These are phyloP conservation scores for Macropus fuliginosus DNA, from an alignment of 2,797 vertebrate species.

Conservation along the genomic window DNA sequence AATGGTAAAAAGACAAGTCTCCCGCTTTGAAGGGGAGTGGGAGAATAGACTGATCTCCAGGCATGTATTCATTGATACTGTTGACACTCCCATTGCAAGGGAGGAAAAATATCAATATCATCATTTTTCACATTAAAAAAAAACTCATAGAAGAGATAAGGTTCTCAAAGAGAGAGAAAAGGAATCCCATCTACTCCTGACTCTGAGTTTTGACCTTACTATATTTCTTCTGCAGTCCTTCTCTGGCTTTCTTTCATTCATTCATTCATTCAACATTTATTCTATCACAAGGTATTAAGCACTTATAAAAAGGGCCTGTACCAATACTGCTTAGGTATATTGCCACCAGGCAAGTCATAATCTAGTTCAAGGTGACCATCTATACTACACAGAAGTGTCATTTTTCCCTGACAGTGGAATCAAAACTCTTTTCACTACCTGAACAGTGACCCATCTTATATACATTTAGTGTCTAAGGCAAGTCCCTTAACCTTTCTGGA, in stretches of 20 bases:
- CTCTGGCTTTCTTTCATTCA: neutral
- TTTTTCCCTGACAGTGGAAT: neutral
- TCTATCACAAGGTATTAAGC: neutral
- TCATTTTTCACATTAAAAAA: constrained; percentile 7
- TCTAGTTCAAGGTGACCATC: neutral
- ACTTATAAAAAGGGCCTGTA: neutral
- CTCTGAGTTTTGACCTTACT: neutral
- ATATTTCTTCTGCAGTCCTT: neutral
- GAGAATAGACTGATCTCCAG: neutral
- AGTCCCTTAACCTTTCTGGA: neutral
- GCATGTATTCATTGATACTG: neutral
- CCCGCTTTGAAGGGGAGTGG: neutral
- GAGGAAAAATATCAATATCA: neutral
- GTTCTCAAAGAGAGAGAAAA: neutral
- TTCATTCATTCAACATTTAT: neutral
- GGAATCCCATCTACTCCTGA: neutral
- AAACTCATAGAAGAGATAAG: neutral
- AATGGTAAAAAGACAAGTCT: neutral
- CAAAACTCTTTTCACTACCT: neutral
- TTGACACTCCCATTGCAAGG: neutral
- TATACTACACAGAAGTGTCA: neutral
- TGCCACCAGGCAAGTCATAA: neutral
- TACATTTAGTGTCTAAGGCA: neutral
- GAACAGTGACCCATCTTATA: neutral
- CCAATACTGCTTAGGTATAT: neutral